Conservation (phyloP, 2,797 vertebrate species). For the Schizopygopsis pylzovi region DNA sequence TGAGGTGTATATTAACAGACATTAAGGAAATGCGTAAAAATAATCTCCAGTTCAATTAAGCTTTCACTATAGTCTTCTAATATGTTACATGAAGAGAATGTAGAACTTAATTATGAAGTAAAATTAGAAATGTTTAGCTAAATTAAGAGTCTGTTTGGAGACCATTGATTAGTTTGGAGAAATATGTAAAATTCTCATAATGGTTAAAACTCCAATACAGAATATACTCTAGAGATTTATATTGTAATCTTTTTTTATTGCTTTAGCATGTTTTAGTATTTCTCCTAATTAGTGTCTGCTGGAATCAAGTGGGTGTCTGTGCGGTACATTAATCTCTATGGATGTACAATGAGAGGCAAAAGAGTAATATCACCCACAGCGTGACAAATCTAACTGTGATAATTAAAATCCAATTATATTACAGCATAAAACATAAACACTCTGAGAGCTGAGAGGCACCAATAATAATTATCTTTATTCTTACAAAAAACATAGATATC, state of each 20-base stretch:
- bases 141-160: not conserved
- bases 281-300: slow-evolving; percentile 29
- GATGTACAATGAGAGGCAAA: slow-evolving; percentile 29
- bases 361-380: slow-evolving; percentile 30
- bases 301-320: slow-evolving; percentile 34
- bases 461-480: not conserved
- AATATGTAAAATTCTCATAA: not conserved
- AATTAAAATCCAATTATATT: slow-evolving; percentile 34
- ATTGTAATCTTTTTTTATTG: slow-evolving; percentile 36
- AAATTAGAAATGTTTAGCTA: not conserved
- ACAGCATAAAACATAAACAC: slow-evolving; percentile 40
- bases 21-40: not conserved
- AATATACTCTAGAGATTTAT: slow-evolving; percentile 10
- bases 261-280: slow-evolving; percentile 15
- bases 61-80: not conserved
- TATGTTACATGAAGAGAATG: not conserved
- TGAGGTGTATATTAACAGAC: not conserved
- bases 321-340: slow-evolving; percentile 5
- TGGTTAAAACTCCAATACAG: not conserved
- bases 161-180: not conserved
- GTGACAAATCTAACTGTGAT: slow-evolving; percentile 19
- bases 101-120: not conserved
- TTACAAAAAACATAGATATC: not conserved
- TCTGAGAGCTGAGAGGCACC: not conserved
- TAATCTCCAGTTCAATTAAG: not conserved